Conservation (phyloP, 2,797 vertebrate genomes). For the Neosalanx taihuensis region DNA sequence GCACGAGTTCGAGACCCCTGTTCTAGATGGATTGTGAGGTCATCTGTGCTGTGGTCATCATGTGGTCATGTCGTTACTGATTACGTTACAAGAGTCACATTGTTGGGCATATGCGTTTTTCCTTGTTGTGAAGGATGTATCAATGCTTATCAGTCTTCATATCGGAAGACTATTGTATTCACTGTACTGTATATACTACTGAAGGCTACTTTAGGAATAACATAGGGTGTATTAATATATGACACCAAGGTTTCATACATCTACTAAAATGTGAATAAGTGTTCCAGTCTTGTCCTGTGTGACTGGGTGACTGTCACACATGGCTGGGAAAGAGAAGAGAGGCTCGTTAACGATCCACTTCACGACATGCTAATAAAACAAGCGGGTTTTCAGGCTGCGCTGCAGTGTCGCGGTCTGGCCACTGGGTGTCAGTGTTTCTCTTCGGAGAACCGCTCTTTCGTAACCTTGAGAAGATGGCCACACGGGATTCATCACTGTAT, state of each 20-base stretch:
- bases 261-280: not conserved
- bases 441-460: constrained; percentile 33
- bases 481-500: constrained; percentile 7
- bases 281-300: not conserved
- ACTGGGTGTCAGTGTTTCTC: constrained; percentile 68
- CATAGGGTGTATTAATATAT: too few relatives aligned
- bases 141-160: too few relatives aligned
- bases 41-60: constrained; percentile 28
- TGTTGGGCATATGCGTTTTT: not conserved
- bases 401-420: constrained; percentile 42
- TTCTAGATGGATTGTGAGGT: not conserved
- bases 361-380: not conserved
- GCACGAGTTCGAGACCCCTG: too few relatives aligned
- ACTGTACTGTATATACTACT: too few relatives aligned
- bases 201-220: too few relatives aligned
- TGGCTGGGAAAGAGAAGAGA: not conserved
- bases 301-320: not conserved
- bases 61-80: constrained; percentile 36
- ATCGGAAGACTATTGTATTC: too few relatives aligned
- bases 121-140: too few relatives aligned
- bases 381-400: not conserved
- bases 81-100: not conserved
- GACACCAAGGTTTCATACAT: too few relatives aligned
- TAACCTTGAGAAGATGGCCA: constrained; percentile 47
- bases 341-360: not conserved